Evolutionary conservation across 2,888 invertebrate species (phyloP).

Genomic region (Allygus modestus): DNA sequence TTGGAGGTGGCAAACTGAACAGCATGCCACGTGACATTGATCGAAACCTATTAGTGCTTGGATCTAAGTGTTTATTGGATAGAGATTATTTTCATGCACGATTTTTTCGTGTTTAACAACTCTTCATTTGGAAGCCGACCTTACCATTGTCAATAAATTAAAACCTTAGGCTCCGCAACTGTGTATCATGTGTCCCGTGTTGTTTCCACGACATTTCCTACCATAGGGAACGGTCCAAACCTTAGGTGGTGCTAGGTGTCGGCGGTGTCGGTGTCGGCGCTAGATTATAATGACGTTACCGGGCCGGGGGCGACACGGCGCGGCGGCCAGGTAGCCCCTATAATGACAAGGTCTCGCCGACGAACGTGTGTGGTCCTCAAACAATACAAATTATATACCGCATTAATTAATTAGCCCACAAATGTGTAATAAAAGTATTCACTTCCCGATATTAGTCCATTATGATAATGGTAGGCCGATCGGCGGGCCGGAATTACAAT

Average conservation of each 20-base stretch:
- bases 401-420: constrained; percentile 57
- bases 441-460: constrained; percentile 55
- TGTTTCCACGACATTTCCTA: no score
- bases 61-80: no score
- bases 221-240: no score
- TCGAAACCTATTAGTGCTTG: no score
- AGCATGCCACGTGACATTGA: no score
- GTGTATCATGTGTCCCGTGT: no score
- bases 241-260: background rate
- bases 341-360: constrained; percentile 45
- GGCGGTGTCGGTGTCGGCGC: constrained; percentile 12
- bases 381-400: constrained; percentile 47
- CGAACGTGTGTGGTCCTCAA: constrained; percentile 35
- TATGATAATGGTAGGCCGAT: constrained; percentile 41
- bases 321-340: background rate
- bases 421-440: constrained; percentile 58
- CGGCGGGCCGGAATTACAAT: constrained; percentile 34
- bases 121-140: no score
- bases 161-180: no score
- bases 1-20: no score
- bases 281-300: constrained; percentile 31
- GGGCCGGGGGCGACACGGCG: background rate
- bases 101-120: no score
- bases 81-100: no score
- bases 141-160: no score